Evolutionary conservation across 1,140 invertebrate genomes (phyloP), one percentile per base, ranked within the genome.

Genomic region (Camponotus floridanus): DNA sequence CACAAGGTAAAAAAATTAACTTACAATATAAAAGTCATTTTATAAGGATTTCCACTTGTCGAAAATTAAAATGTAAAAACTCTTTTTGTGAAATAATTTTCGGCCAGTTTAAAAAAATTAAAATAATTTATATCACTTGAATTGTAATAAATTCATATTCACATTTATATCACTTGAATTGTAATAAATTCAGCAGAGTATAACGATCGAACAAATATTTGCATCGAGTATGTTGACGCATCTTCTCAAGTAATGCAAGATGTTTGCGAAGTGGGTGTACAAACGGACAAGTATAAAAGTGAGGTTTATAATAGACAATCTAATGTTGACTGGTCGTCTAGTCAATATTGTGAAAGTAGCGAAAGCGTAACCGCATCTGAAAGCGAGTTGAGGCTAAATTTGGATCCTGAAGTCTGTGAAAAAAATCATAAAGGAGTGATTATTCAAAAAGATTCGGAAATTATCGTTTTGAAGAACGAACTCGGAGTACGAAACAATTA

Each of bases 371-470:
- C 48, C 0, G 71, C 85, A 4, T 92, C 59, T 21, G 76, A 59
- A 36, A 90, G 51, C 31, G 87, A 88, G n/a, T 87, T 67, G 3
- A 71, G 11, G 9, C 31, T 76, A 9, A 81, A 88, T 39, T 79
- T 31, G 15, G 59, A 89, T 70, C 15, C 57, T 42, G 79, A 87
- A 18, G 6, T 59, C 3, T 78, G 64, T 45, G 68, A 68, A 33
- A 74, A 80, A 13, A 76, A 15, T 13, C 80, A 88, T 33, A 90
- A 88, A 18, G 55, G 55, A 2, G 87, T 87, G 21, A 93, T 93
- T 48, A 93, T 93, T 59, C 85, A 91, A 59, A 92, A 92, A n/a
- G 92, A 93, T 59, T 91, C 92, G 8, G 88, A 91, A 74, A 92
- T 93, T n/a, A 92, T 93, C 36, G 90, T 88, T 45, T 65, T 93